Conservation (phyloP, 2,888 invertebrate species). For the Metalampra italica region DNA sequence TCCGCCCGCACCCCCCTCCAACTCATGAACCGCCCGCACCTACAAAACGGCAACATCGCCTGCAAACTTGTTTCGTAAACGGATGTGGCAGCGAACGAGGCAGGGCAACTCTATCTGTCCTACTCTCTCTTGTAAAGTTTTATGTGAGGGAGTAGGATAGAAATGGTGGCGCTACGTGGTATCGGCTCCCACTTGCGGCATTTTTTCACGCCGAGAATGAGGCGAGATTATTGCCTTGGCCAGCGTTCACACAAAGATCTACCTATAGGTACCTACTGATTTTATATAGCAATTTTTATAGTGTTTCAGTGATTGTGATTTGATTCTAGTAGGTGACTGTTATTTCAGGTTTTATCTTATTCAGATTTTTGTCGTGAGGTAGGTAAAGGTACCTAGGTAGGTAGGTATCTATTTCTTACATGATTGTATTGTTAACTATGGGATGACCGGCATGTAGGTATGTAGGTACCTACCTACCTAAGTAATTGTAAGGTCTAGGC, state of each 20-base stretch:
- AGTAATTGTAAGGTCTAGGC: too few species aligned
- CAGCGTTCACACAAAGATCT: constrained; percentile 55
- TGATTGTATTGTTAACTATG: too few species aligned
- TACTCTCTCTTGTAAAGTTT: constrained; percentile 32
- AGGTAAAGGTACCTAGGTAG: too few species aligned
- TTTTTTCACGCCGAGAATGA: constrained; percentile 82
- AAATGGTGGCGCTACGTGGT: constrained; percentile 76
- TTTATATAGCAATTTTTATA: too few species aligned
- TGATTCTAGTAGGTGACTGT: too few species aligned
- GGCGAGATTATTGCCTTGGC: constrained; percentile 79
- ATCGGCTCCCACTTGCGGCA: constrained; percentile 81
- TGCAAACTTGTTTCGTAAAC: constrained; percentile 85
- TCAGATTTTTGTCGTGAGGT: too few species aligned
- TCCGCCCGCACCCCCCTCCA: constrained; percentile 67
- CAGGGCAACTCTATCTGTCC: constrained; percentile 56
- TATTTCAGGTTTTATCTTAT: too few species aligned
- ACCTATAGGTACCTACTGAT: too few species aligned
- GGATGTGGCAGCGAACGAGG: constrained; percentile 81
- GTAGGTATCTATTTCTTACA: too few species aligned
- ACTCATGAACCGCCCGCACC: constrained; percentile 66
- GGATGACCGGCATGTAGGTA: too few species aligned
- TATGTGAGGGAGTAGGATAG: constrained; percentile 46
- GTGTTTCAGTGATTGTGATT: too few species aligned
- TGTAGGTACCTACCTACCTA: too few species aligned
- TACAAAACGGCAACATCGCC: constrained; percentile 75